Evolutionary conservation across 1,140 invertebrate species (phyloP).

Genomic region (Bicyclus anynana): DNA sequence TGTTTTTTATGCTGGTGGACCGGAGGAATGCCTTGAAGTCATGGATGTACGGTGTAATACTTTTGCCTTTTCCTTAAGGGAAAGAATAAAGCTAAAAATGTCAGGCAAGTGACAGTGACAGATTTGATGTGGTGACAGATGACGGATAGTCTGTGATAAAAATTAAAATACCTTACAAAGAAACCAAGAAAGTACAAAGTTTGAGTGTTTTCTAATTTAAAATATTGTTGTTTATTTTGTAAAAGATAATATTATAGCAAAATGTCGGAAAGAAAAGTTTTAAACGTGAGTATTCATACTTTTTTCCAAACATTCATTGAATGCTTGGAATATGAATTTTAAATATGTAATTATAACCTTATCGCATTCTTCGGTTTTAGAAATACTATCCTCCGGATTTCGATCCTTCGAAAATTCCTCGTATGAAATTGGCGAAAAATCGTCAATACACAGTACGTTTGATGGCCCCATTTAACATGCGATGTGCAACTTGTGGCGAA

Average conservation of each 20-base stretch:
- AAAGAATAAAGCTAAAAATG: too few species aligned
- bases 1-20: too few species aligned
- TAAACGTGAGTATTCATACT: conserved; percentile 87
- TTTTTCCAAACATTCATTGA: not conserved
- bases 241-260: conserved; percentile 34
- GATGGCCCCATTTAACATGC: conserved; percentile 99
- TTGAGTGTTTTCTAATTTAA: not conserved
- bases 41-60: too few species aligned
- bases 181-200: too few species aligned
- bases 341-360: not conserved
- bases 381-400: conserved; percentile 99
- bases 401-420: conserved; percentile 99
- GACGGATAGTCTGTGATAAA: too few species aligned
- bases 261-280: conserved; percentile 95
- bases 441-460: conserved; percentile 96
- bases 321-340: too few species aligned
- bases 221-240: not conserved
- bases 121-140: too few species aligned
- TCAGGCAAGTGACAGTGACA: too few species aligned
- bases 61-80: too few species aligned
- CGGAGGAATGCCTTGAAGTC: too few species aligned
- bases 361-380: conserved; percentile 76
- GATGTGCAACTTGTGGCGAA: conserved; percentile 98
- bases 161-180: too few species aligned
- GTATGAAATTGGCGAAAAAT: conserved; percentile 96